These are phyloP conservation scores for Pseudococcus viburni DNA, from an alignment of 2,888 invertebrate genomes.

Conservation along the genomic window DNA sequence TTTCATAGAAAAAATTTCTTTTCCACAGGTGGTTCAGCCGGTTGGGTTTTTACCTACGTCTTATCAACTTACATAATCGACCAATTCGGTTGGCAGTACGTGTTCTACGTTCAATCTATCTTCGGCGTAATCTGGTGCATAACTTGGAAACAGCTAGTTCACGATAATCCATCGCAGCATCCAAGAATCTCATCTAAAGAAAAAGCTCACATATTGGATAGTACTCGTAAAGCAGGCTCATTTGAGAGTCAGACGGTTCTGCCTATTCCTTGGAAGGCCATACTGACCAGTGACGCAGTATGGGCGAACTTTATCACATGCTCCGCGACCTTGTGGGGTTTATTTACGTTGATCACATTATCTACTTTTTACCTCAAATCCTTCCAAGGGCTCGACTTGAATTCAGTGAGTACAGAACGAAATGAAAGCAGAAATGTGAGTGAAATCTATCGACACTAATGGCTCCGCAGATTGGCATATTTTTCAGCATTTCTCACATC, in stretches of 20 bases:
- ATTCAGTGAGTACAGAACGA: constrained; percentile 73
- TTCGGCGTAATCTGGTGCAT: constrained; percentile 79
- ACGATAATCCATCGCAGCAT: constrained; percentile 78
- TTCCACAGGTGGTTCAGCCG: constrained; percentile 77
- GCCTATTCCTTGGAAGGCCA: constrained; percentile 77
- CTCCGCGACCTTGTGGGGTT: constrained; percentile 80
- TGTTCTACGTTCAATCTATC: constrained; percentile 79
- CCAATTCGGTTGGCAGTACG: constrained; percentile 80
- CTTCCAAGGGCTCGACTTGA: constrained; percentile 80
- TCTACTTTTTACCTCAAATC: constrained; percentile 80
- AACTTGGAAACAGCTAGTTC: constrained; percentile 77
- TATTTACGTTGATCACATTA: constrained; percentile 81
- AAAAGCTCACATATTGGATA: constrained; percentile 12
- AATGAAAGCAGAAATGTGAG: background rate
- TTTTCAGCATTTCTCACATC: constrained; percentile 69
- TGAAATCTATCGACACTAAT: too few relatives aligned
- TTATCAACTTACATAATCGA: constrained; percentile 79
- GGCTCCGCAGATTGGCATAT: constrained; percentile 67
- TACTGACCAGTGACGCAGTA: constrained; percentile 76
- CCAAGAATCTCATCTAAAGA: constrained; percentile 72
- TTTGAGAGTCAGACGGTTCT: constrained; percentile 68
- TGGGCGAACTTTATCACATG: constrained; percentile 79
- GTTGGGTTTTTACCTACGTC: constrained; percentile 80
- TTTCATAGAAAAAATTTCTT: too few relatives aligned
- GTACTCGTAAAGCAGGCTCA: background rate